Evolutionary conservation across 2,797 vertebrate species (phyloP).

Genomic region (Kryptolebias ocellatus): DNA sequence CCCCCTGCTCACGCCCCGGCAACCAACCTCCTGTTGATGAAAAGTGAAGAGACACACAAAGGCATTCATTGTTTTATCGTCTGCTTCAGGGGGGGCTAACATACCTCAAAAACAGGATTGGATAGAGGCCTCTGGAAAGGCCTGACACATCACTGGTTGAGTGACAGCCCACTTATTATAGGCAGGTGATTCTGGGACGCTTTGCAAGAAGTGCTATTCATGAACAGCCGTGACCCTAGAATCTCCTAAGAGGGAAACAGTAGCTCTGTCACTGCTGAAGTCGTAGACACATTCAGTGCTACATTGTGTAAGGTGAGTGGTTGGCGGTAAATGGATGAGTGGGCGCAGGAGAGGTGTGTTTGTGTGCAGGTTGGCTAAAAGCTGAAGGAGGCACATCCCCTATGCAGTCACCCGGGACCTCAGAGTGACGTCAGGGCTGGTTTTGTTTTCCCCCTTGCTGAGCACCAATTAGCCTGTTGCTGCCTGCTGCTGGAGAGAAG

Average conservation of each 20-base stretch:
- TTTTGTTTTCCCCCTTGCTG: conserved; percentile 57
- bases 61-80: conserved; percentile 67
- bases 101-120: conserved; percentile 61
- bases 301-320: conserved; percentile 36
- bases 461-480: conserved; percentile 67
- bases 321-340: conserved; percentile 39
- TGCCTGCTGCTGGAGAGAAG: conserved; percentile 40
- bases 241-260: conserved; percentile 49
- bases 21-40: conserved; percentile 56
- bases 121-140: conserved; percentile 45
- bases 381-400: conserved; percentile 26
- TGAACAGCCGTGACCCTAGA: conserved; percentile 39
- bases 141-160: conserved; percentile 60
- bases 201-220: conserved; percentile 52
- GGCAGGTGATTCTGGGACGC: conserved; percentile 63
- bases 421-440: conserved; percentile 61
- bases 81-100: conserved; percentile 43
- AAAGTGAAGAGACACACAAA: conserved; percentile 65
- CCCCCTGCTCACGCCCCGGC: conserved; percentile 30
- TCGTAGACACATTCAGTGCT: conserved; percentile 42
- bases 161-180: conserved; percentile 64
- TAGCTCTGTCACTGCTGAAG: conserved; percentile 48
- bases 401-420: conserved; percentile 20
- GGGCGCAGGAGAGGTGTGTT: conserved; percentile 12
- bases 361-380: conserved; percentile 11